Conservation (phyloP, 2,888 invertebrate genomes). For the Drosophila cognata region DNA sequence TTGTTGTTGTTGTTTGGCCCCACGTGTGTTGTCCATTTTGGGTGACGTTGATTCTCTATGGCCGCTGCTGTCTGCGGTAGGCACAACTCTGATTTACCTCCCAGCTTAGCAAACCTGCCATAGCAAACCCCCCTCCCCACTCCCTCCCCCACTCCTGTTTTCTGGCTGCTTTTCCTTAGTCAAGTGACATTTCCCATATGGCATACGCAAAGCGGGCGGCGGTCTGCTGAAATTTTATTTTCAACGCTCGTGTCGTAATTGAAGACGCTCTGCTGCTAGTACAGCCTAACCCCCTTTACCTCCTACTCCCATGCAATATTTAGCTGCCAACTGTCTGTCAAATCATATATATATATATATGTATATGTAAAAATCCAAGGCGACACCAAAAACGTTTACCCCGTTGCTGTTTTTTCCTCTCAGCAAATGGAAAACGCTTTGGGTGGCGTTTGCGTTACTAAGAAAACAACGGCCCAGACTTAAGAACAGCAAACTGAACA, state of each 20-base stretch:
- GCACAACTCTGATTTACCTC: slow-evolving; percentile 53
- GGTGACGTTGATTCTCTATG: slow-evolving; percentile 63
- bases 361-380: slow-evolving; percentile 34
- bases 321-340: slow-evolving; percentile 73
- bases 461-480: slow-evolving; percentile 68
- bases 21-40: slow-evolving; percentile 79
- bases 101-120: neutral
- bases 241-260: slow-evolving; percentile 78
- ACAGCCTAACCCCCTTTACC: neutral
- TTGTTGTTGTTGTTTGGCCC: slow-evolving; percentile 37
- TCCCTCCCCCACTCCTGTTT: neutral
- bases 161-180: slow-evolving; percentile 21
- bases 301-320: neutral
- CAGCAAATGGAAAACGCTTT: slow-evolving; percentile 78
- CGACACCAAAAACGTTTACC: slow-evolving; percentile 69
- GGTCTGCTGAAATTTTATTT: slow-evolving; percentile 75
- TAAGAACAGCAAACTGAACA: slow-evolving; percentile 5
- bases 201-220: slow-evolving; percentile 26
- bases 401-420: slow-evolving; percentile 56
- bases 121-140: neutral
- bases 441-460: slow-evolving; percentile 79
- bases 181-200: slow-evolving; percentile 74
- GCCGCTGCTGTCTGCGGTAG: slow-evolving; percentile 66
- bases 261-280: slow-evolving; percentile 64
- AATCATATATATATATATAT: slow-evolving; percentile 49